Evolutionary conservation across 2,888 invertebrate species (phyloP), one percentile per base, ranked within the genome.

Genomic region (Dynastes hyllus): DNA sequence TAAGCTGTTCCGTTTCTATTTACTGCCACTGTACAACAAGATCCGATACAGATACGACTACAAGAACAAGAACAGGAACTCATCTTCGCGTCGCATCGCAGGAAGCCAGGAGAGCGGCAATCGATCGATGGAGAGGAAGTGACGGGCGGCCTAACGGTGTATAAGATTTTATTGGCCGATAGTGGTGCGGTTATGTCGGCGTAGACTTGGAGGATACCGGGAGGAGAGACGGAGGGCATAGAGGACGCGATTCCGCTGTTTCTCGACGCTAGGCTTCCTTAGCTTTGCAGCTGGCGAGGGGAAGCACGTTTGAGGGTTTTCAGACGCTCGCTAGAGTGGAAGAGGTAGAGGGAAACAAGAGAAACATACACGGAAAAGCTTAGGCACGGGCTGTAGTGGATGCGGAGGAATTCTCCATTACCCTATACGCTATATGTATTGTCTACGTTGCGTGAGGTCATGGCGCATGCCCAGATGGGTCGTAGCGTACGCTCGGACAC

Each of bases 91-190:
- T 45, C 8, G 45, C 45, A 45, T 45, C 45, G 8, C 45, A 45
- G 45, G 45, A 45, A 45, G 11, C 45, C 45, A 45, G 45, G 45
- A 45, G 45, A 45, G 45, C 45, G 45, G 8, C 8, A 11, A 63
- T 63, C 63, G 66, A 67, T 67, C 66, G 66, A 67, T 67, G 22
- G 45, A 40, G 40, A 37, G 37, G 55, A 58, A 58, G 55, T 58
- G 16, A 58, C 55, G 55, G 45, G 8, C 55, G 55, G 22, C 22
- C 8, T 58, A 58, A 37, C 66, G 66, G 40, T 11, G 66, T 45
- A 40, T 67, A 45, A 67, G 45, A 67, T 67, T 67, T 67, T 40
- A 67, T 67, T 67, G 66, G 66, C 66, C 66, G 66, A 45, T 67
- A 22, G 66, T 40, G 55, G 55, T 58, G 55, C 55, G 55, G 55